Conservation (phyloP, 1,140 invertebrate species). For the Drosophila ficusphila region DNA sequence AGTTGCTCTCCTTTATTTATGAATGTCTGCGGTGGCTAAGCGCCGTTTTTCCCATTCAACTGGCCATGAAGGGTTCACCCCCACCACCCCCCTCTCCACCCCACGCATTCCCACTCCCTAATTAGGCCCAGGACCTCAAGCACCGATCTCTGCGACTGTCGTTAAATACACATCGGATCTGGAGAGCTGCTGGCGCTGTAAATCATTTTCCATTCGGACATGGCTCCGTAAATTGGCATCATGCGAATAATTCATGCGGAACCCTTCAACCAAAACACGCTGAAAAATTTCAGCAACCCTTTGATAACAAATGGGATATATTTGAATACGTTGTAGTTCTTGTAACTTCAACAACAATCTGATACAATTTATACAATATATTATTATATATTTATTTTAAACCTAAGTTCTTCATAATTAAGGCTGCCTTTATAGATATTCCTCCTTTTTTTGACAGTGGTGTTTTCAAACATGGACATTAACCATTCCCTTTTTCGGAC, state of each 20-base stretch:
- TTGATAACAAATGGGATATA: no score
- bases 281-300: no score
- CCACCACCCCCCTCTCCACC: not conserved
- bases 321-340: no score
- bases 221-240: conserved; percentile 26
- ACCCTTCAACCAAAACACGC: conserved; percentile 11
- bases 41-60: conserved; percentile 9
- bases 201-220: conserved; percentile 31
- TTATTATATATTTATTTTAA: no score
- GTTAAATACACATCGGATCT: conserved; percentile 27
- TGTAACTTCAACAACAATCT: no score
- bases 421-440: no score
- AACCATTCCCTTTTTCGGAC: not conserved
- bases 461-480: conserved; percentile 3
- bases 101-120: no score
- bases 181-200: not conserved
- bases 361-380: no score
- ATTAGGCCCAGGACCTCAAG: conserved; percentile 2
- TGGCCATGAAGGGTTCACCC: not conserved
- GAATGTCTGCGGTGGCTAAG: conserved; percentile 41
- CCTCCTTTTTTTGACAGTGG: conserved; percentile 11
- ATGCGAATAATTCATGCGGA: conserved; percentile 45
- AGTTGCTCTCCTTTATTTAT: conserved; percentile 58
- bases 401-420: no score
- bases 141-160: not conserved